Conservation (phyloP, 2,113 vertebrate genomes). For the Bos javanicus region DNA sequence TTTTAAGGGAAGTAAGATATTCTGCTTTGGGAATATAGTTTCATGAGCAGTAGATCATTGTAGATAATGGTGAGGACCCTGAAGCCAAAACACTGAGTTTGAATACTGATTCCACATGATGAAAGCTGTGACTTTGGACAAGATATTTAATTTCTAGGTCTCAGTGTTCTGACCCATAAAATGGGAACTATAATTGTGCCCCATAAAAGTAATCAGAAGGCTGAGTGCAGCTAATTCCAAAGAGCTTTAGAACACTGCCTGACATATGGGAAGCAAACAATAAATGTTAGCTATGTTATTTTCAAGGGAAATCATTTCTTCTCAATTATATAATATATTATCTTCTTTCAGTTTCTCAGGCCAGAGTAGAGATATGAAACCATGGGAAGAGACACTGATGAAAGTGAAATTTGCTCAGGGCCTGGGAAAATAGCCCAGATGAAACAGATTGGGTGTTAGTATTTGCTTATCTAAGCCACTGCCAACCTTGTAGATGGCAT, state of each 20-base stretch:
- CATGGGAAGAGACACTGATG: not conserved
- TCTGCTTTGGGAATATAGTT: not conserved
- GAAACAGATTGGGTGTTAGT: not conserved
- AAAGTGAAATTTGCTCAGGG: not conserved
- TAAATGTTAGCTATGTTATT: not conserved
- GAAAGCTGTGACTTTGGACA: not conserved
- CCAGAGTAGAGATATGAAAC: not conserved
- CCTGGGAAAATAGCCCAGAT: not conserved
- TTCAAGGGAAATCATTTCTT: not conserved
- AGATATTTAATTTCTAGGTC: not conserved
- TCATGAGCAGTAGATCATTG: not conserved
- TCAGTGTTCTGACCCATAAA: not conserved
- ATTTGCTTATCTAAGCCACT: not conserved
- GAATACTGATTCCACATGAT: not conserved
- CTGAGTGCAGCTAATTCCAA: not conserved
- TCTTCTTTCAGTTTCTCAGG: not conserved
- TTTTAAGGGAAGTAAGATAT: not conserved
- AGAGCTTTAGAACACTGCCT: not conserved
- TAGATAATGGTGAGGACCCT: not conserved
- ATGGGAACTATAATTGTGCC: not conserved
- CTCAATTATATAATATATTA: not conserved
- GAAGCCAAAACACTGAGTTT: not conserved
- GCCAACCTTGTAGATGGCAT: not conserved
- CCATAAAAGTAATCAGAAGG: not conserved
- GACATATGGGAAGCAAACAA: not conserved